These are phyloP conservation scores for Paradoxurus hermaphroditus DNA, from an alignment of 2,113 vertebrate species.

Conservation along the genomic window DNA sequence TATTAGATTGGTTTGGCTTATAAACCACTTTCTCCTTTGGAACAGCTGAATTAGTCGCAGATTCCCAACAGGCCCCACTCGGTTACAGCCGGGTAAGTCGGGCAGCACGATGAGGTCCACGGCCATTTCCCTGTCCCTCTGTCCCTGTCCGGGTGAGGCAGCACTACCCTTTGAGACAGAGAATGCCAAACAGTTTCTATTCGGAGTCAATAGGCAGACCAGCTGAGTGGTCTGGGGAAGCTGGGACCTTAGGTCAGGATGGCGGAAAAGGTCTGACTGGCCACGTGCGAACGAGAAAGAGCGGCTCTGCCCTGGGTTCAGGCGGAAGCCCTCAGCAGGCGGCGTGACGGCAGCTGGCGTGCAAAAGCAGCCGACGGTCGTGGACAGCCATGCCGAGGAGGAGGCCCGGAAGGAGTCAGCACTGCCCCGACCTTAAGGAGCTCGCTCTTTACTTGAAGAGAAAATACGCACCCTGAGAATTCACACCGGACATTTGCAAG, in stretches of 20 bases:
- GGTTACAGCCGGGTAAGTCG: background rate
- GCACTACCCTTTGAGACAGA: background rate
- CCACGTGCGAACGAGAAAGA: background rate
- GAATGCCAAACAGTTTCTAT: background rate
- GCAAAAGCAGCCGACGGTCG: background rate
- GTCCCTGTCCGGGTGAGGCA: background rate
- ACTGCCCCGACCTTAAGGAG: background rate
- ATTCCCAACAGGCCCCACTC: background rate
- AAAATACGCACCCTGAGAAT: background rate
- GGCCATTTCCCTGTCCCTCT: background rate
- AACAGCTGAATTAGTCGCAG: background rate
- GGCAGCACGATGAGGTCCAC: background rate
- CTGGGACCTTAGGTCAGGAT: background rate
- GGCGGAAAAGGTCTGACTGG: background rate
- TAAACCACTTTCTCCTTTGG: background rate
- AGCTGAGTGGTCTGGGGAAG: background rate
- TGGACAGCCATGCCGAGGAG: background rate
- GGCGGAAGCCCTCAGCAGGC: background rate
- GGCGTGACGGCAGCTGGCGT: too few relatives aligned
- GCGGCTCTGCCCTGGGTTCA: background rate
- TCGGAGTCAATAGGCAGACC: background rate
- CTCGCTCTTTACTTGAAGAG: background rate
- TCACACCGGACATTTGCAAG: background rate
- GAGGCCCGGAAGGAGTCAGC: background rate
- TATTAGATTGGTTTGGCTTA: background rate